These are phyloP conservation scores for Acrocera orbiculus DNA, from an alignment of 2,888 invertebrate species.

Conservation along the genomic window DNA sequence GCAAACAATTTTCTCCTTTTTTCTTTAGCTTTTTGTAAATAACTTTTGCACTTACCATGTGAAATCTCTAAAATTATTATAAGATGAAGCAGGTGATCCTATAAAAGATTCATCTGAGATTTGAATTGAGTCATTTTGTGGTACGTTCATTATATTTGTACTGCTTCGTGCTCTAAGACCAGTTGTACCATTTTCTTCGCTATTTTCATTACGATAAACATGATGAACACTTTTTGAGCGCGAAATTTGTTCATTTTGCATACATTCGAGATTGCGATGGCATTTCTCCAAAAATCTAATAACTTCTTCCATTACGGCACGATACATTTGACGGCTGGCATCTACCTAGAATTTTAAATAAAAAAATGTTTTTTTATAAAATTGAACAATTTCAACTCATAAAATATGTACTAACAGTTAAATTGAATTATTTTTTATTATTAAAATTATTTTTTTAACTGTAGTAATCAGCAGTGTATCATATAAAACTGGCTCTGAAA, in stretches of 20 bases:
- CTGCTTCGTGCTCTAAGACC: slow-evolving; percentile 23
- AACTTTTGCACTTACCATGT: slow-evolving; percentile 38
- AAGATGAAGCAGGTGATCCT: slow-evolving; percentile 21
- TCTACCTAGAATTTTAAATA: slow-evolving; percentile 34
- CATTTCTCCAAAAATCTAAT: slow-evolving; percentile 45
- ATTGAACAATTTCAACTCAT: too few species aligned
- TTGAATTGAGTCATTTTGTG: slow-evolving; percentile 10
- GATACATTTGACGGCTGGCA: slow-evolving; percentile 48
- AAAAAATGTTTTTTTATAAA: too few species aligned
- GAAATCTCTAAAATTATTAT: slow-evolving; percentile 36
- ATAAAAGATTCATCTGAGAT: slow-evolving; percentile 13
- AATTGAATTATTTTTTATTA: too few species aligned
- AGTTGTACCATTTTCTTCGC: slow-evolving; percentile 1
- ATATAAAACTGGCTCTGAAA: too few species aligned
- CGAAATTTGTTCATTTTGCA: slow-evolving; percentile 22
- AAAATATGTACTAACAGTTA: too few species aligned
- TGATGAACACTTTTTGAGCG: slow-evolving; percentile 30
- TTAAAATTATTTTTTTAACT: too few species aligned
- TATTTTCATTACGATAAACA: slow-evolving; percentile 18
- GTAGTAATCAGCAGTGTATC: too few species aligned
- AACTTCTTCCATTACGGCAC: slow-evolving; percentile 48
- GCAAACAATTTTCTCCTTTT: too few species aligned
- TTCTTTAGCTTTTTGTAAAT: too few species aligned
- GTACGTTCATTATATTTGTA: slow-evolving; percentile 22
- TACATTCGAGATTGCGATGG: slow-evolving; percentile 34